Evolutionary conservation across 1,140 invertebrate genomes (phyloP), one percentile per base, ranked within the genome.

Genomic region (Halictus rubicundus): DNA sequence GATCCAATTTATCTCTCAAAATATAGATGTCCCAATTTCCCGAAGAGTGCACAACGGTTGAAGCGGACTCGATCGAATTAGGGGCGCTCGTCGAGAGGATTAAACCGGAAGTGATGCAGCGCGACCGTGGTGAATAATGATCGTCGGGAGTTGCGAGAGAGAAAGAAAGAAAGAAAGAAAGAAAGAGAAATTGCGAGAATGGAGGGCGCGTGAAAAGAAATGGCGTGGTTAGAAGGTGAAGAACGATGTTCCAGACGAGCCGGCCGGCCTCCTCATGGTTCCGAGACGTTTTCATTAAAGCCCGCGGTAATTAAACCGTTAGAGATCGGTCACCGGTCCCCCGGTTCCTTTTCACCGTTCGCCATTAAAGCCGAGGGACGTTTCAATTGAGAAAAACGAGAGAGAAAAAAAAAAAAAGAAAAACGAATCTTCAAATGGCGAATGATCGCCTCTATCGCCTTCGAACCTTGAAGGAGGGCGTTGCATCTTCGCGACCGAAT

Each of bases 171-270:
- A 9, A 57, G 21, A 57, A 12, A 49, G 2, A 16, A 12, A 49
- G 14, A 74, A 27, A 39, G 27, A 60, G n/a, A 60, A 4, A 65
- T 60, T 77, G 65, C 65, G 54, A 21, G 64, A 25, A n/a, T 63
- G 46, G 52, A 16, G 68, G 61, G 68, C 42, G 75, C 25, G 60
- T 37, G 63, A 68, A 54, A 52, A 59, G 59, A 71, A 49, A 71
- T 71, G 75, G 71, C 68, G 61, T n/a, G 75, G 42, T 46, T 12
- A 60, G 75, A 78, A 63, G 75, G 68, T 71, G 75, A 78, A 78
- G 75, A 71, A 71, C 75, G 75, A 78, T 71, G 75, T 78, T 78
- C 75, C 75, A 71, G 65, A 63, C 75, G 66, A 63, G 75, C 27
- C 42, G 46, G 63, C 9, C 23, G 21, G 27, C 16, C 46, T 70